Conservation (phyloP, 2,113 vertebrate genomes). For the Gadus chalcogrammus region DNA sequence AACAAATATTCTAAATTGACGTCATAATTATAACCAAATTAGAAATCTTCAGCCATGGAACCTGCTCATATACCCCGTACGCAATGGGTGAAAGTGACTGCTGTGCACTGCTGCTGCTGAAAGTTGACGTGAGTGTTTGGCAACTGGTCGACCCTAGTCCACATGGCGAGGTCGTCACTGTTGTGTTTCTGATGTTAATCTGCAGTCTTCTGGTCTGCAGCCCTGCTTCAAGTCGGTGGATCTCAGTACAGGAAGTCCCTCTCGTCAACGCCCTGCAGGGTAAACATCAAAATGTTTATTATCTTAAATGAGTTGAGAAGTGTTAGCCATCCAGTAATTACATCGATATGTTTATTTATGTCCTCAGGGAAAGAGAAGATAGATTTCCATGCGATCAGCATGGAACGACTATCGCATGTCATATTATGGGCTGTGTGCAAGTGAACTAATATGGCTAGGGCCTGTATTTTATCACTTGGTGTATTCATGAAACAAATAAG, state of each 20-base stretch:
- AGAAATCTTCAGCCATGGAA: too few relatives aligned
- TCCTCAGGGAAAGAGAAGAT: neutral
- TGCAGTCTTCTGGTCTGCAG: conserved; percentile 42
- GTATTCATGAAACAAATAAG: too few relatives aligned
- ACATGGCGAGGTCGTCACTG: conserved; percentile 50
- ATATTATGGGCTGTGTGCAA: neutral
- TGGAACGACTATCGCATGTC: conserved; percentile 14
- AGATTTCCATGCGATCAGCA: neutral
- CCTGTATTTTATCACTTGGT: too few relatives aligned
- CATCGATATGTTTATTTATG: conserved; percentile 46
- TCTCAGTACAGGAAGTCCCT: conserved; percentile 36
- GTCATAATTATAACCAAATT: too few relatives aligned
- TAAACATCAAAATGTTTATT: conserved; percentile 55
- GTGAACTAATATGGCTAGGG: too few relatives aligned
- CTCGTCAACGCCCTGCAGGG: conserved; percentile 34
- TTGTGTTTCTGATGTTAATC: conserved; percentile 67
- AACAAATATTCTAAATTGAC: too few relatives aligned
- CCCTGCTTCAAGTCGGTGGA: conserved; percentile 44
- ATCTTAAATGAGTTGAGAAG: conserved; percentile 44
- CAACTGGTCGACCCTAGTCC: conserved; percentile 51
- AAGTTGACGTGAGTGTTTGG: conserved; percentile 56
- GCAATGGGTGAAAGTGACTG: too few relatives aligned
- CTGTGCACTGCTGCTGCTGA: conserved; percentile 46
- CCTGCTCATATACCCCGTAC: too few relatives aligned
- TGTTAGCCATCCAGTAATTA: conserved; percentile 52